Conservation (phyloP, 1,140 invertebrate species). For the Aphidius gifuensis region DNA sequence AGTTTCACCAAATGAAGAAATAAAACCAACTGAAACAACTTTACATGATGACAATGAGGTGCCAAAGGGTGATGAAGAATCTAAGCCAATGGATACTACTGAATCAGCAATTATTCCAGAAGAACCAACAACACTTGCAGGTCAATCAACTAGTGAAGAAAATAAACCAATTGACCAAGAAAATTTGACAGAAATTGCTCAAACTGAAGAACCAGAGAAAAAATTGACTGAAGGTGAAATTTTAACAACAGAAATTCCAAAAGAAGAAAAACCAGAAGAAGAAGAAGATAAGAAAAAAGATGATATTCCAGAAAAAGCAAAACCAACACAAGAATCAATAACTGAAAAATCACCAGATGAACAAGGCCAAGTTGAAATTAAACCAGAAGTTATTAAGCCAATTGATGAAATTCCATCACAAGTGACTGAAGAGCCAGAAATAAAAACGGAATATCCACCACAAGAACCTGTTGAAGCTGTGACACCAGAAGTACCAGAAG, state of each 20-base stretch:
- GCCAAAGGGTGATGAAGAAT: not conserved
- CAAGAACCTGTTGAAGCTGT: conserved; percentile 38
- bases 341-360: conserved; percentile 16
- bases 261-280: conserved; percentile 8
- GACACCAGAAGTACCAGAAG: conserved; percentile 37
- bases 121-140: not conserved
- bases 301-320: conserved; percentile 10
- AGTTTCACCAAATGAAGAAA: conserved; percentile 4
- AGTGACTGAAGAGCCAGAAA: conserved; percentile 17
- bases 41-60: not conserved
- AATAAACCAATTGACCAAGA: not conserved
- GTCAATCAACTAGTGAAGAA: not conserved
- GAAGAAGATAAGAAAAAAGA: not conserved
- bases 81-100: conserved; percentile 1
- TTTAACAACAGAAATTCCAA: not conserved
- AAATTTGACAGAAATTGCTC: conserved; percentile 8
- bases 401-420: conserved; percentile 2
- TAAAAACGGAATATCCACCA: conserved; percentile 27
- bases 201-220: conserved; percentile 1
- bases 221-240: not conserved
- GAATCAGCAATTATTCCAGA: not conserved
- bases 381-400: conserved; percentile 9
- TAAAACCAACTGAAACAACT: not conserved
- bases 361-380: conserved; percentile 15
- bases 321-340: conserved; percentile 18